Evolutionary conservation across 2,113 vertebrate genomes (phyloP).

Genomic region (Machaerirhynchus nigripectus): DNA sequence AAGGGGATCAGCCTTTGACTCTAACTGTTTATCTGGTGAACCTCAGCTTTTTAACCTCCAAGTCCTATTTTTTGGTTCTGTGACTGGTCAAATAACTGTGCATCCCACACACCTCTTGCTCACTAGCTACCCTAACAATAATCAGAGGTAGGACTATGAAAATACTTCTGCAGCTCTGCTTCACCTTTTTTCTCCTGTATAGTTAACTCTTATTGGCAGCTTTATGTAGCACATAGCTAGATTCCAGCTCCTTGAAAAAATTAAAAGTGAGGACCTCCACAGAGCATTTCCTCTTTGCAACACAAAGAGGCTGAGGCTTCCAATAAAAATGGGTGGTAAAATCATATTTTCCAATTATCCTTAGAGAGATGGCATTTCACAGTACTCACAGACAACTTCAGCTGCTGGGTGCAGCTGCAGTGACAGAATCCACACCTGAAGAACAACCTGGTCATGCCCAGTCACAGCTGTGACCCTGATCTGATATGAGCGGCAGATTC

Average conservation of each 20-base stretch:
- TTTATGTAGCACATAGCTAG: neutral
- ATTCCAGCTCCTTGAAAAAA: neutral
- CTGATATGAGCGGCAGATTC: neutral
- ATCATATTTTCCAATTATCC: neutral
- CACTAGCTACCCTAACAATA: neutral
- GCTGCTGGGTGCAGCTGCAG: neutral
- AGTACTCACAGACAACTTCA: neutral
- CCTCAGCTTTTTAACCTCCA: neutral
- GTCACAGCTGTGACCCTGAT: fast-evolving
- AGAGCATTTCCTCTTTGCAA: neutral
- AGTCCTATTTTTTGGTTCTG: neutral
- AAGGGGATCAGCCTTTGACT: neutral
- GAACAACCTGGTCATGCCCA: fast-evolving
- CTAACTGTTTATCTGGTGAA: neutral
- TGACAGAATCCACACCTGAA: neutral
- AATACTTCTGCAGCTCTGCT: neutral
- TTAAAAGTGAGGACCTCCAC: neutral
- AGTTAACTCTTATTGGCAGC: neutral
- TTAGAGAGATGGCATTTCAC: neutral
- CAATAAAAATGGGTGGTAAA: neutral
- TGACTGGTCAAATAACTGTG: neutral
- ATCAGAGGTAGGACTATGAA: neutral
- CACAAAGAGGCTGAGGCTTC: neutral
- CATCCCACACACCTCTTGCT: neutral
- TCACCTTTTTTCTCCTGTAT: neutral